Conservation (phyloP, 2,113 vertebrate genomes). For the Daboia siamensis region DNA sequence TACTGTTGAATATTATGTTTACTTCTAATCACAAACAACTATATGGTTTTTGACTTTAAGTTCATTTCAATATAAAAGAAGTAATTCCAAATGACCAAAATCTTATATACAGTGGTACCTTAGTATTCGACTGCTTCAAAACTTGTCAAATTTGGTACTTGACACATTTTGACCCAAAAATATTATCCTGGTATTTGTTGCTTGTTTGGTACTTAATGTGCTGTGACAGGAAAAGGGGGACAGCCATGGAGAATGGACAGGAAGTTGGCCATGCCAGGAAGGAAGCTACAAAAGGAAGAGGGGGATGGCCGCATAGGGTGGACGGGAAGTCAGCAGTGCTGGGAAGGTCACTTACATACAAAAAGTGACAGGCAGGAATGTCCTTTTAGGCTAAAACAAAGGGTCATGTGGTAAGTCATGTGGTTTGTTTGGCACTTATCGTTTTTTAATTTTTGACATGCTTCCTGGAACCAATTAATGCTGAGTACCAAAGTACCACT, state of each 20-base stretch:
- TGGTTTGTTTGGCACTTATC: neutral
- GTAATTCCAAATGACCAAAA: constrained; percentile 46
- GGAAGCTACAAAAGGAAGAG: neutral
- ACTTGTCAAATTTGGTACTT: neutral
- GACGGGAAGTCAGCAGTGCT: neutral
- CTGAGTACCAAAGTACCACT: neutral
- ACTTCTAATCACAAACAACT: constrained; percentile 42
- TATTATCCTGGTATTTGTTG: neutral
- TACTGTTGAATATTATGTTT: constrained; percentile 41
- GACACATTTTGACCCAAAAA: neutral
- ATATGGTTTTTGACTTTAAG: constrained; percentile 40
- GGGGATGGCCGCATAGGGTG: neutral
- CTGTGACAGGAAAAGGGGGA: neutral
- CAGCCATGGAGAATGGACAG: neutral
- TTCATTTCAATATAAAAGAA: constrained; percentile 32
- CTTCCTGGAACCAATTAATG: neutral
- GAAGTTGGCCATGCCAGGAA: neutral
- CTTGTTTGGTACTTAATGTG: neutral
- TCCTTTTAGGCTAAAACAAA: neutral
- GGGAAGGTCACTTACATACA: neutral
- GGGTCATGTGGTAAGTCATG: neutral
- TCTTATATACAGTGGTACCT: neutral
- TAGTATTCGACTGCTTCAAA: neutral
- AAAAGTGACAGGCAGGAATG: neutral
- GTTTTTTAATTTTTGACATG: neutral